Conservation (phyloP, 2,113 vertebrate genomes). For the Protobothrops mucrosquamatus region DNA sequence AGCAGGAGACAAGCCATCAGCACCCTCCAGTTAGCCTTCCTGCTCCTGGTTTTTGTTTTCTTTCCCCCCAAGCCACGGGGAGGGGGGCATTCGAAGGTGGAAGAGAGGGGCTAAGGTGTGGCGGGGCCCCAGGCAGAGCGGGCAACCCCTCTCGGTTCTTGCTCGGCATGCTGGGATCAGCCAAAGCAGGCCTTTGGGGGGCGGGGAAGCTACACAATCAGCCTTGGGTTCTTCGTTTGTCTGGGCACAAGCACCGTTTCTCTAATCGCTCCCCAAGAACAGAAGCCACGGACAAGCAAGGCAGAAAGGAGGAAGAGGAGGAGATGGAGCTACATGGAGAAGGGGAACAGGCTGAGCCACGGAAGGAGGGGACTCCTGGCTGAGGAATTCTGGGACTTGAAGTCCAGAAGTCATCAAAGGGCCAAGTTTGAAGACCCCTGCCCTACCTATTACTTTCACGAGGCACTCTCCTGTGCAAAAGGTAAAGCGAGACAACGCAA, state of each 20-base stretch:
- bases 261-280: not conserved
- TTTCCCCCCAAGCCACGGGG: not conserved
- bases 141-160: not conserved
- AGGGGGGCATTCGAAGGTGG: too few relatives aligned
- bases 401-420: too few relatives aligned
- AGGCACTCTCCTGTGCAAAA: not conserved
- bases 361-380: not conserved
- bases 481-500: not conserved
- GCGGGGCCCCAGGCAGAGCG: not conserved
- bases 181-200: too few relatives aligned
- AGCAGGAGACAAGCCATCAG: conserved; percentile 58
- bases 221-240: not conserved
- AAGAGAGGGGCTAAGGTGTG: not conserved
- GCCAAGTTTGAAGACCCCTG: too few relatives aligned
- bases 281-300: not conserved
- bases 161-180: not conserved
- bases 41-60: not conserved
- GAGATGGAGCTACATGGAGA: not conserved
- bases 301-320: not conserved
- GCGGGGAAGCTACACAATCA: not conserved
- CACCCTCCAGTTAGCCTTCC: conserved; percentile 9
- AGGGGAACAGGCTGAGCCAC: too few relatives aligned
- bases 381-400: too few relatives aligned
- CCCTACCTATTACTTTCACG: not conserved
- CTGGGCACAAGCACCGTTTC: not conserved